These are phyloP conservation scores for Mustelus asterias DNA, from an alignment of 2,113 vertebrate genomes.

Conservation along the genomic window DNA sequence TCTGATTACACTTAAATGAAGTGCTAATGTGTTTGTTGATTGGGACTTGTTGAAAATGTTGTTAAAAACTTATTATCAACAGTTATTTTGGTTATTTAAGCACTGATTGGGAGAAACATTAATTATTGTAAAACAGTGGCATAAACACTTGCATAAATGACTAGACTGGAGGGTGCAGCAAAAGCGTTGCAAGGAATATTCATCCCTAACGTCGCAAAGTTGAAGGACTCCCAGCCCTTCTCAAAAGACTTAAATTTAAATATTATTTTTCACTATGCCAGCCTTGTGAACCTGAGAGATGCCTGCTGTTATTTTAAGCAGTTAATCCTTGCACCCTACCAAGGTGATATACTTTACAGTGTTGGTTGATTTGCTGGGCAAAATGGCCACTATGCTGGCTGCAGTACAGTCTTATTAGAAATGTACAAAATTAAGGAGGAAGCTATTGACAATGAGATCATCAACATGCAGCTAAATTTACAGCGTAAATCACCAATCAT, in stretches of 20 bases:
- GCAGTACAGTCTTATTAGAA: not conserved
- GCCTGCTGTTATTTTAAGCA: not conserved
- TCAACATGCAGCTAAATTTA: not conserved
- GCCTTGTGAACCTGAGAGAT: not conserved
- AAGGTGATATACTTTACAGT: not conserved
- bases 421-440: not conserved
- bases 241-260: not conserved
- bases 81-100: not conserved
- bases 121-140: not conserved
- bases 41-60: not conserved
- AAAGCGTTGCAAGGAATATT: not conserved
- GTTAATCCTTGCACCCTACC: too few species aligned
- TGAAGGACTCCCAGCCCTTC: not conserved
- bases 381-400: not conserved
- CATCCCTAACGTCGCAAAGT: not conserved
- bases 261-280: not conserved
- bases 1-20: not conserved
- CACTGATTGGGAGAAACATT: not conserved
- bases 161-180: not conserved
- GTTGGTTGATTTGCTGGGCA: not conserved
- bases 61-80: not conserved
- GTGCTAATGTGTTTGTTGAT: not conserved
- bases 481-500: not conserved
- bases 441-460: not conserved
- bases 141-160: not conserved